Percentiles rank a stretch among this genome's conserved stretches.
These are phyloP conservation scores for Penaeus vannamei DNA, from an alignment of 1,140 invertebrate species.

Conservation along the genomic window DNA sequence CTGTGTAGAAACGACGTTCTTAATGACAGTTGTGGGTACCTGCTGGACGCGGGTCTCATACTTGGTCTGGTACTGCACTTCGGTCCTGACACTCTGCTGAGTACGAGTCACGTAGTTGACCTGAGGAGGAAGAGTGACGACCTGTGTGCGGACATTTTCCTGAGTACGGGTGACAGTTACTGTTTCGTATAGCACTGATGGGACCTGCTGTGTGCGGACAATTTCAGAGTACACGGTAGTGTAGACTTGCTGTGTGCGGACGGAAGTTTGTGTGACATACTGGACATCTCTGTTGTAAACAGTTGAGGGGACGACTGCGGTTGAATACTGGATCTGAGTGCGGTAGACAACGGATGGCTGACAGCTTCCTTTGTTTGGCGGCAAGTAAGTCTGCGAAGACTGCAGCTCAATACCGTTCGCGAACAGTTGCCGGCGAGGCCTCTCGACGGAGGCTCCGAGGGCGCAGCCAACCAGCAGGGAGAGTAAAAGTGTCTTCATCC, in stretches of 20 bases:
- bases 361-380: slow-evolving; percentile 42
- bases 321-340: slow-evolving; percentile 38
- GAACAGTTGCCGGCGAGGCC: slow-evolving; percentile 49
- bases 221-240: slow-evolving; percentile 53
- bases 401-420: slow-evolving; percentile 48
- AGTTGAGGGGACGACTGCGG: slow-evolving; percentile 38
- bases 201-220: slow-evolving; percentile 40
- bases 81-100: slow-evolving; percentile 29
- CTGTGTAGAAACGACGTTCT: slow-evolving; percentile 58
- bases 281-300: slow-evolving; percentile 47
- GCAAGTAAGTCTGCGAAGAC: slow-evolving; percentile 46
- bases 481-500: slow-evolving; percentile 42
- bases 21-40: slow-evolving; percentile 48
- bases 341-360: slow-evolving; percentile 25
- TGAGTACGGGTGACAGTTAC: slow-evolving; percentile 44
- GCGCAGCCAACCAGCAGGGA: slow-evolving; percentile 43
- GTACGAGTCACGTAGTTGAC: slow-evolving; percentile 61
- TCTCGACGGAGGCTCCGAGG: slow-evolving; percentile 24
- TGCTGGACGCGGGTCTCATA: slow-evolving; percentile 49
- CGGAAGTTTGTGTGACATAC: slow-evolving; percentile 36
- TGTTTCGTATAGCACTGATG: slow-evolving; percentile 41
- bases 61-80: slow-evolving; percentile 49
- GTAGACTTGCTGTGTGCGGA: slow-evolving; percentile 47
- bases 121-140: slow-evolving; percentile 48
- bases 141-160: slow-evolving; percentile 44